phyloP scores from a whole-genome alignment of 1,140 invertebrate species.

The Wasmannia auropunctata region DNA sequence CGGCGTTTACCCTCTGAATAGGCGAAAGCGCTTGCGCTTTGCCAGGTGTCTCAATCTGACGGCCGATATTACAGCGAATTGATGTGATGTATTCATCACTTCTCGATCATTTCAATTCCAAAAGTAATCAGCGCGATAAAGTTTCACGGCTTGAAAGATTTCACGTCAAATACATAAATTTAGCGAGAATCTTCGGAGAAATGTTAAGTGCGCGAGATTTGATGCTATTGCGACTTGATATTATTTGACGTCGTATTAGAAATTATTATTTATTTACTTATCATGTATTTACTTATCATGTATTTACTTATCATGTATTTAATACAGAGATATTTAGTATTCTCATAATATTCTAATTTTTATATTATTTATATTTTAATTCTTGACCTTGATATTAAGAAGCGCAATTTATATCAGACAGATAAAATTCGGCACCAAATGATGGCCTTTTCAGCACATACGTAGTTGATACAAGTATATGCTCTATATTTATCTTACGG shows the following conservation, averaged over 20 bases:
- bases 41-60: conserved; percentile 2
- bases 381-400: background rate
- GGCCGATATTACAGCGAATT: background rate
- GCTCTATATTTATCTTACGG: background rate
- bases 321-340: too few species aligned
- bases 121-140: background rate
- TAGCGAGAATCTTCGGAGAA: background rate
- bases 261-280: background rate
- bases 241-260: background rate
- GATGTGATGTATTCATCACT: background rate
- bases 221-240: too few species aligned
- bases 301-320: too few species aligned
- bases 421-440: background rate
- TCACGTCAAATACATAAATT: background rate
- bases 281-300: too few species aligned
- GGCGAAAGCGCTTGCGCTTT: background rate
- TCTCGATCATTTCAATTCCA: background rate
- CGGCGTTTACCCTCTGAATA: too few species aligned
- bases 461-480: background rate
- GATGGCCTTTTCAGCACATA: background rate
- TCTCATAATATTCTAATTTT: too few species aligned
- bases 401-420: background rate
- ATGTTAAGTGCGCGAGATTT: background rate
- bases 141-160: background rate
- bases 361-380: background rate